phyloP scores from a whole-genome alignment of 2,113 vertebrate genomes.

The Cryptomyrus ogoouensis region DNA sequence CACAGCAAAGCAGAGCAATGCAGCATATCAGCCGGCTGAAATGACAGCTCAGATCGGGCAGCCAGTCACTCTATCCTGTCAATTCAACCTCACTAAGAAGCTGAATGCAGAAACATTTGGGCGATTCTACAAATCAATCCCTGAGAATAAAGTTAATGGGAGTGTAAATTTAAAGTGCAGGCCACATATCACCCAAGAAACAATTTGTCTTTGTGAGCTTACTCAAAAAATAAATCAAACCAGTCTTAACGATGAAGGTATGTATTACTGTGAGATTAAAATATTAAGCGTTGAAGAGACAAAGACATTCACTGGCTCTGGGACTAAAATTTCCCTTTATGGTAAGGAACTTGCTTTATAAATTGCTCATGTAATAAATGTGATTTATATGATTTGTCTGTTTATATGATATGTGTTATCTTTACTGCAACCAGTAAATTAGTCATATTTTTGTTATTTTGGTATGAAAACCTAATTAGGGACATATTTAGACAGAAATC shows the following conservation, averaged over 20 bases:
- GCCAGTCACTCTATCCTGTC: slow-evolving; percentile 1
- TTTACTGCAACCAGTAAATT: not conserved
- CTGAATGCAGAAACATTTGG: not conserved
- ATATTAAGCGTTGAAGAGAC: not conserved
- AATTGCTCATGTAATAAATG: not conserved
- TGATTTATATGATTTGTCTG: not conserved
- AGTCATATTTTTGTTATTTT: not conserved
- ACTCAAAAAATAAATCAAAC: not conserved
- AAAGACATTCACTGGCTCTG: not conserved
- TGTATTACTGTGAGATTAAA: slow-evolving; percentile 1
- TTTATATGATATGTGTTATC: not conserved
- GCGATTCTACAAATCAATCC: not conserved
- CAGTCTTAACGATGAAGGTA: not conserved
- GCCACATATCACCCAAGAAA: not conserved
- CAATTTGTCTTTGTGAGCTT: not conserved
- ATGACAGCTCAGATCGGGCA: not conserved
- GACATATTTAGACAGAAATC: not conserved
- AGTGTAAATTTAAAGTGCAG: not conserved
- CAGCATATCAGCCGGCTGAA: not conserved
- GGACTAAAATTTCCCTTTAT: slow-evolving; percentile 10
- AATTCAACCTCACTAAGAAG: not conserved
- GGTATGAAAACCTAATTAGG: not conserved
- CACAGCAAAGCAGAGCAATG: not conserved
- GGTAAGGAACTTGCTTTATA: slow-evolving; percentile 11
- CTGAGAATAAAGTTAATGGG: not conserved